Conservation (phyloP, 2,113 vertebrate genomes). For the Athene noctua region DNA sequence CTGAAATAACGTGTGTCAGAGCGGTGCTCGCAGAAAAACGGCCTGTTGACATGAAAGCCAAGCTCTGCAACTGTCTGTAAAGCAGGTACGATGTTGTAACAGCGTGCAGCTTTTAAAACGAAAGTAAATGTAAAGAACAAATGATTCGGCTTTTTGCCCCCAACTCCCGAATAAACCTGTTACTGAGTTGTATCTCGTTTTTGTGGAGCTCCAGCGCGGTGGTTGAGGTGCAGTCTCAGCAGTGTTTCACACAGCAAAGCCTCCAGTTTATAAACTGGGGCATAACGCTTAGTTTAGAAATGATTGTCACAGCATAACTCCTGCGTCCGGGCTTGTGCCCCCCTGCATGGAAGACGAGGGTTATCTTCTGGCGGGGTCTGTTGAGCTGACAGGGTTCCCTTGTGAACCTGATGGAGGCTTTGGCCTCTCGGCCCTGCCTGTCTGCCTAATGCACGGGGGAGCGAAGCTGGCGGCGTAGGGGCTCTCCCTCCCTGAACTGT, state of each 20-base stretch:
- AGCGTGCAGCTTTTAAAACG: neutral
- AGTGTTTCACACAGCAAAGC: rapidly evolving
- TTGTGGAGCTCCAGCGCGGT: rapidly evolving
- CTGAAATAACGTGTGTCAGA: rapidly evolving
- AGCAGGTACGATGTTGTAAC: rapidly evolving
- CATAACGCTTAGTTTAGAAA: rapidly evolving
- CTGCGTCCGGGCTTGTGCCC: neutral
- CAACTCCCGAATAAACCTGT: neutral
- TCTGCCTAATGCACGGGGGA: neutral
- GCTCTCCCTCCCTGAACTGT: neutral
- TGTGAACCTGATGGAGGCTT: neutral
- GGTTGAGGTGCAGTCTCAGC: neutral
- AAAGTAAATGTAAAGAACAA: neutral
- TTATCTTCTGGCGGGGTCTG: neutral
- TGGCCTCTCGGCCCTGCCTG: neutral
- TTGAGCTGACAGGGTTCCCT: neutral
- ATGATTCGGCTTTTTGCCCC: no score
- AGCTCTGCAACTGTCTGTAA: neutral
- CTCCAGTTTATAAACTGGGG: rapidly evolving
- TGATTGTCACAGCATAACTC: neutral
- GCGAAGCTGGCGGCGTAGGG: neutral
- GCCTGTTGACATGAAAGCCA: rapidly evolving
- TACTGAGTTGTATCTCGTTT: neutral
- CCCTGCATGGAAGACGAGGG: neutral
- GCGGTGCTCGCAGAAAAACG: rapidly evolving